A percentile compares a stretch with the other conserved stretches of the same genome.
Conservation (phyloP, 1,140 invertebrate genomes). For the Spodoptera litura region DNA sequence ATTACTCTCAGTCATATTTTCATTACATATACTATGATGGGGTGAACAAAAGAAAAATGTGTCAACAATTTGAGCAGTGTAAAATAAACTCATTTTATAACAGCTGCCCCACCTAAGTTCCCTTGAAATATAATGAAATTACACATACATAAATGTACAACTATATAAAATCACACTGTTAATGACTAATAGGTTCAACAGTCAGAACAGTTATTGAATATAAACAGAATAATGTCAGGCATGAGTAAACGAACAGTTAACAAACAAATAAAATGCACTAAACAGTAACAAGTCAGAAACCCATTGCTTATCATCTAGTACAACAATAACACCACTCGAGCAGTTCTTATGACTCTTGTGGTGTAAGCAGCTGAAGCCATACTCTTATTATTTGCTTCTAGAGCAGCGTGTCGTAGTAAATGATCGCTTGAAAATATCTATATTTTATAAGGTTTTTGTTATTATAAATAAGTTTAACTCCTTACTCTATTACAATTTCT, state of each 20-base stretch:
- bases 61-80: slow-evolving; percentile 36
- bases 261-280: slow-evolving; percentile 28
- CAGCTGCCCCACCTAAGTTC: slow-evolving; percentile 19
- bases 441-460: slow-evolving; percentile 24
- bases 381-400: slow-evolving; percentile 9
- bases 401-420: neutral
- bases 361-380: neutral
- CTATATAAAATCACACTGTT: slow-evolving; percentile 8
- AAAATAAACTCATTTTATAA: slow-evolving; percentile 32
- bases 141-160: neutral
- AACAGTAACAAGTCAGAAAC: neutral
- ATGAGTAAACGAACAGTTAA: slow-evolving; percentile 15
- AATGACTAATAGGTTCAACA: neutral
- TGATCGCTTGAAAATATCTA: slow-evolving; percentile 8
- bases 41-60: slow-evolving; percentile 29
- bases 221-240: slow-evolving; percentile 3
- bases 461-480: slow-evolving; percentile 40
- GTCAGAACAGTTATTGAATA: neutral
- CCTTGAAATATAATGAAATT: neutral
- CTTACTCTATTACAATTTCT: slow-evolving; percentile 27
- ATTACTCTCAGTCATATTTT: slow-evolving; percentile 35
- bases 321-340: slow-evolving; percentile 23
- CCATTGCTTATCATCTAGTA: slow-evolving; percentile 32
- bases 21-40: slow-evolving; percentile 15
- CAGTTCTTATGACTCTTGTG: neutral